Conservation (phyloP, 2,888 invertebrate genomes). For the Dysmachus trigonus region DNA sequence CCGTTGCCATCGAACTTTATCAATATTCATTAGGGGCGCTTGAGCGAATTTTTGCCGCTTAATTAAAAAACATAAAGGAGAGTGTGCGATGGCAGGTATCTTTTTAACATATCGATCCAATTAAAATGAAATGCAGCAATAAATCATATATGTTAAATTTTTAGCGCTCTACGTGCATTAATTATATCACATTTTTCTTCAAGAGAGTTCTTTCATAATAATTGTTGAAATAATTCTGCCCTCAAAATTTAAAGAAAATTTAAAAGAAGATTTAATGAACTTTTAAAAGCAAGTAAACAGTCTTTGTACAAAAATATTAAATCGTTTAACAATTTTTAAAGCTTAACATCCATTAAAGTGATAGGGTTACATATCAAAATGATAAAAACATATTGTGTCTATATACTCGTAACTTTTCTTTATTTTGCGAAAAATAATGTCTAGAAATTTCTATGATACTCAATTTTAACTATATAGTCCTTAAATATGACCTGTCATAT, state of each 20-base stretch:
- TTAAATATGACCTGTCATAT: too few species aligned
- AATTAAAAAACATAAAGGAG: slow-evolving; percentile 19
- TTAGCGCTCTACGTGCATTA: background rate
- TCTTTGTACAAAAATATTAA: background rate
- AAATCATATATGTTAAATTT: background rate
- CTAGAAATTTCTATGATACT: too few species aligned
- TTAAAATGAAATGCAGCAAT: background rate
- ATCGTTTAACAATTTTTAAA: background rate
- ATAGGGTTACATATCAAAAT: too few species aligned
- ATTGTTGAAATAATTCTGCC: background rate
- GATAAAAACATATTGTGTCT: too few species aligned
- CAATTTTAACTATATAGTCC: too few species aligned
- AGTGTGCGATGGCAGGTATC: background rate
- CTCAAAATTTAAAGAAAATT: background rate
- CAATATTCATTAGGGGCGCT: slow-evolving; percentile 23
- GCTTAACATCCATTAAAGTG: too few species aligned
- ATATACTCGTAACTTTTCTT: too few species aligned
- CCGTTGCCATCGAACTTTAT: background rate
- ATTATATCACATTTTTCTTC: background rate
- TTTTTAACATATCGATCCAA: background rate
- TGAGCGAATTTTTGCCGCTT: background rate
- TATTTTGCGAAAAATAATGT: too few species aligned
- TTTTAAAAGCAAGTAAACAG: background rate
- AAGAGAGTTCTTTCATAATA: background rate
- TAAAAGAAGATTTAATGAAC: background rate